These are phyloP conservation scores for Aleiodes leptofemur DNA, from an alignment of 2,888 invertebrate species.

Conservation along the genomic window DNA sequence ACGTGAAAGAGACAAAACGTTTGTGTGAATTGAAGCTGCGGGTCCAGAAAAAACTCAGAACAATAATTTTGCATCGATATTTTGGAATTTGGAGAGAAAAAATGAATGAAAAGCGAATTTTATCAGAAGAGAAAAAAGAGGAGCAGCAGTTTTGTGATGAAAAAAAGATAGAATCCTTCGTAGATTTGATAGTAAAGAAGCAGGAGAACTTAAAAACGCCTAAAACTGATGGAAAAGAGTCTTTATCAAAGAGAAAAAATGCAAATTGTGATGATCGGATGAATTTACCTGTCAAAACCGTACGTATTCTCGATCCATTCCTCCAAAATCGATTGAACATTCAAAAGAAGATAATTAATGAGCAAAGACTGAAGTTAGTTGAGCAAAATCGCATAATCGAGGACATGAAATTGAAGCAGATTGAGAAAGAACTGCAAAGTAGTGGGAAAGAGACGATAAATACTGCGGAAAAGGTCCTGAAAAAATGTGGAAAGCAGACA, in stretches of 20 bases:
- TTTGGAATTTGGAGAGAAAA: constrained; percentile 63
- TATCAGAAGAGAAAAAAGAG: constrained; percentile 50
- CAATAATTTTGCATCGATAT: constrained; percentile 56
- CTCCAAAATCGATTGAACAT: constrained; percentile 75
- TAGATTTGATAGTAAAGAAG: constrained; percentile 65
- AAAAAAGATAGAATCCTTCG: constrained; percentile 67
- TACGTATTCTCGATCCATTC: constrained; percentile 58
- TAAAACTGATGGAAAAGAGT: background rate
- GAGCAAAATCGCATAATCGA: constrained; percentile 85
- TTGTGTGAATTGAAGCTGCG: constrained; percentile 59
- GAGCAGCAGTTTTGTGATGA: constrained; percentile 61
- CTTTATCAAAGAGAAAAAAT: constrained; percentile 49
- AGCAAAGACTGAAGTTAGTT: constrained; percentile 83
- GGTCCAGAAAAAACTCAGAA: constrained; percentile 57
- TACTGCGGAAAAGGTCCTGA: constrained; percentile 79
- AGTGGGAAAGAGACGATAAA: constrained; percentile 77
- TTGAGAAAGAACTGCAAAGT: constrained; percentile 79
- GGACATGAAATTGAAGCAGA: constrained; percentile 83
- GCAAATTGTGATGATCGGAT: constrained; percentile 29
- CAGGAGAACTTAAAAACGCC: constrained; percentile 54
- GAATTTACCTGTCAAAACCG: background rate
- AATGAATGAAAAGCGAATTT: constrained; percentile 46
- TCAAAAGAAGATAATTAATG: constrained; percentile 84
- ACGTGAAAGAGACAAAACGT: constrained; percentile 59
- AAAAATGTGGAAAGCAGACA: constrained; percentile 70